Base-by-base conservation (phyloP, 2,113 vertebrate genomes). In the Chelonoidis abingdonii region DNA sequence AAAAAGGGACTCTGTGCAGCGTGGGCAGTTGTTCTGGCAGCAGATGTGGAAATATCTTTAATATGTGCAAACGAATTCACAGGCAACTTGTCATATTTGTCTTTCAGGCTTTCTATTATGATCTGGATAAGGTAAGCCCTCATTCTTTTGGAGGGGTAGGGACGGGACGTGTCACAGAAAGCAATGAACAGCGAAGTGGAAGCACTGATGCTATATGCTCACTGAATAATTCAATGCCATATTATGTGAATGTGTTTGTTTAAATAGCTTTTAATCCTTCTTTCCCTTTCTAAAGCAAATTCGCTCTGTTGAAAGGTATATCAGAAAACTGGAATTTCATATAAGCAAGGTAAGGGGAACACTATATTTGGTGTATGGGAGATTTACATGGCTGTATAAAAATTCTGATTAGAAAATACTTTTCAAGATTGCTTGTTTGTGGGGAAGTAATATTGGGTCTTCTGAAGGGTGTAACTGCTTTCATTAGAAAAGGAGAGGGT, bases 311-410 rank as follows among this genome's bases (percentile, higher is more conserved):
- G 99, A 99, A 95, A 98, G 99, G 91, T 98, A 99, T 96, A 98
- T 99, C 47, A 98, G 99, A 50, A 99, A 99, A 94, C 21, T 99
- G 95, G 99, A 99, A 88, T 99, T 99, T 93, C 99, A 99, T 92
- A 99, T 99, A 89, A 99, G 99, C 97, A 99, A 99, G 99, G 99
- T 99, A 96, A 97, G 91, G 29, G 24, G 19, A 57, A 96, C 19
- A 5, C n/a, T 38, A 0, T 25, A 0, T 53, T 53, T 19, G 59
- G 6, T 84, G 2, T 14, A 1, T 86, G 75, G 10, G 3, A 57
- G 87, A 50, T 85, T 96, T 87, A 1, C 6, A 0, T 27, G 83
- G 47, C 89, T 86, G 0, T 78, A 6, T 8, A 29, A 87, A 78
- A 8, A 54, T 44, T 1, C 80, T 72, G 25, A 44, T 14, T 8